Percentiles rank a stretch among this genome's conserved stretches.
Conservation (phyloP, 64 coral and sea anemone species). For the Orbicella faveolata region DNA sequence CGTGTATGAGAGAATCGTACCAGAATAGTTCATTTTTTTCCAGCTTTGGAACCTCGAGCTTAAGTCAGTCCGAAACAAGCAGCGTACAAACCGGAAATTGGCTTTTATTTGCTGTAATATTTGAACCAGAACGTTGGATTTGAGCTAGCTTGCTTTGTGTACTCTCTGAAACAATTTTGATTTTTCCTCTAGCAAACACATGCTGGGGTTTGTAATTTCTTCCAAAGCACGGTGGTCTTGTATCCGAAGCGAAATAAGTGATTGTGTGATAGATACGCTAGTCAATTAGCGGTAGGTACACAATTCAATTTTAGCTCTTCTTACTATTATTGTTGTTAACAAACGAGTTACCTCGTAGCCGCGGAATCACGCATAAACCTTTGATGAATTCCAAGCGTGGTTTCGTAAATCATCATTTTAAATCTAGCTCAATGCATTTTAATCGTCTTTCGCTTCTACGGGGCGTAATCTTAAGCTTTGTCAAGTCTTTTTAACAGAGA, state of each 20-base stretch:
- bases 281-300: not conserved
- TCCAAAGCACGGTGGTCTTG: not conserved
- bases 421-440: not conserved
- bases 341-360: not conserved
- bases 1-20: not conserved
- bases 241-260: not conserved
- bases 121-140: not conserved
- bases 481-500: not conserved
- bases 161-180: not conserved
- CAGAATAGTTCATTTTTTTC: not conserved
- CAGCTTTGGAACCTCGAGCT: not conserved
- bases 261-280: not conserved
- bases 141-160: too few species aligned
- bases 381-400: slow-evolving; percentile 29
- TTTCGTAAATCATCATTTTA: slow-evolving; percentile 1
- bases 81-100: slow-evolving; percentile 26
- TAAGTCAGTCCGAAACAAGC: too few species aligned
- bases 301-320: not conserved
- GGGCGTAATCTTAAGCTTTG: not conserved
- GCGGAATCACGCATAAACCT: not conserved
- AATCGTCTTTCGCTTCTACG: not conserved
- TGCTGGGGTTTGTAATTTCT: too few species aligned
- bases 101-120: not conserved
- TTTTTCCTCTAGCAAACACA: not conserved
- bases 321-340: not conserved